phyloP scores from a whole-genome alignment of 1,140 invertebrate genomes.

The Penaeus chinensis region DNA sequence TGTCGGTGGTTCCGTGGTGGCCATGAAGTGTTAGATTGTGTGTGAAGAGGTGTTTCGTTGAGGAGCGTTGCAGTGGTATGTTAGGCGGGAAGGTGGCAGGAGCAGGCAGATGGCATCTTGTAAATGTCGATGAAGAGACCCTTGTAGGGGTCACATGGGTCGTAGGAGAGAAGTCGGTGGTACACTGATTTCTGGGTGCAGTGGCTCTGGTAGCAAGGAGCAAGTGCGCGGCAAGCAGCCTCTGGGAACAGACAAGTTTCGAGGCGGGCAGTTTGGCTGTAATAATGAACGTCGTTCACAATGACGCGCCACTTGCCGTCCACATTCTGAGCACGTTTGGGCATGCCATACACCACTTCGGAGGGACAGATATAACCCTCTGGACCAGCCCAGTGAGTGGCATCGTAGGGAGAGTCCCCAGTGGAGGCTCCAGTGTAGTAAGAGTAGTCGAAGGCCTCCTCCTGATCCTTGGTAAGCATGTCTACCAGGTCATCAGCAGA shows the following conservation, averaged over 20 bases:
- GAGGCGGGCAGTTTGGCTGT: constrained; percentile 14
- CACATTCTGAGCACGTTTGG: constrained; percentile 38
- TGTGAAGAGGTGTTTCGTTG: too few relatives aligned
- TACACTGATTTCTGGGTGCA: constrained; percentile 65
- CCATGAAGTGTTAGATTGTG: constrained; percentile 64
- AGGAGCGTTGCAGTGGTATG: too few relatives aligned
- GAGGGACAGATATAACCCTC: constrained; percentile 59
- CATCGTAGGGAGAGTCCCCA: constrained; percentile 51
- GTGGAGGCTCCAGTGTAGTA: constrained; percentile 41
- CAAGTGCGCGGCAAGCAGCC: constrained; percentile 64
- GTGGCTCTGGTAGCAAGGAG: constrained; percentile 64
- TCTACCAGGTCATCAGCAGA: constrained; percentile 57
- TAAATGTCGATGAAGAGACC: constrained; percentile 65
- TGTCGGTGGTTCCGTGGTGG: constrained; percentile 52
- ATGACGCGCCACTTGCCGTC: constrained; percentile 32
- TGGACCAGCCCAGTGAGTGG: constrained; percentile 63
- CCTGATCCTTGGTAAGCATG: constrained; percentile 45
- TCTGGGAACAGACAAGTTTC: constrained; percentile 31
- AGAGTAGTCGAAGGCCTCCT: constrained; percentile 46
- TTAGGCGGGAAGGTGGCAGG: constrained; percentile 64
- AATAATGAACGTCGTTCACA: constrained; percentile 6
- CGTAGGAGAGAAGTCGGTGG: constrained; percentile 63
- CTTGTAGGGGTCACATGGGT: constrained; percentile 62
- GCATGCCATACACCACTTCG: constrained; percentile 21
- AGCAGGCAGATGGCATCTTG: constrained; percentile 58